Evolutionary conservation across 2,888 invertebrate genomes (phyloP), one percentile per base, ranked within the genome.

Genomic region (Melipona bicolor): DNA sequence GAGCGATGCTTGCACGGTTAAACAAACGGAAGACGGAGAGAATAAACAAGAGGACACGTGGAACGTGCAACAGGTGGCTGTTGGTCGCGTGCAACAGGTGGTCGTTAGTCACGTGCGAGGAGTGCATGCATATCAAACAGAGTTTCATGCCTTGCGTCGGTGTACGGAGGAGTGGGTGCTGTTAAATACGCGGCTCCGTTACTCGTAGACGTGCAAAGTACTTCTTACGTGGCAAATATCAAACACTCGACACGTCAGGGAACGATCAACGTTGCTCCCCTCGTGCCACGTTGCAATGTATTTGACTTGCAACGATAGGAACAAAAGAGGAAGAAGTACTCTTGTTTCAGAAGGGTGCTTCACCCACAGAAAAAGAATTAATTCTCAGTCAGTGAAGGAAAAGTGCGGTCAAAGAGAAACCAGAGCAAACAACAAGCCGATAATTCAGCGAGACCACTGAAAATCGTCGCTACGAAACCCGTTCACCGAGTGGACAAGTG

Each of bases 91-190:
- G 76, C 32, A 77, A 83, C 73, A 77, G 68, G 62, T 56, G 65
- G 67, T 75, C 52, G 76, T 81, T 74, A 80, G 65, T 56, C 70
- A 80, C 68, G 85, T 74, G 74, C 77, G 59, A 78, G 77, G 74
- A 71, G 49, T 74, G 73, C 81, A 73, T 87, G 77, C 80, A 76
- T 54, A 73, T 83, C 74, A 79, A 70, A 85, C 79, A 74, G 65
- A 84, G 69, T 64, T 68, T 17, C 13, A 77, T 77, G 78, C 75
- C 17, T 71, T 32, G 24, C 36, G 21, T 32, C 19, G 59, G 13
- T 67, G 32, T 67, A 43, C 68, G 36, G 43, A 62, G 69, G 61
- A 74, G 56, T 21, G 50, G 68, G 56, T 81, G 78, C 43, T 56
- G 70, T 76, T 75, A 68, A 54, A 61, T 13, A 69, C 50, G 24